Conservation (phyloP, 2,888 invertebrate genomes). For the Dynastes tityus region DNA sequence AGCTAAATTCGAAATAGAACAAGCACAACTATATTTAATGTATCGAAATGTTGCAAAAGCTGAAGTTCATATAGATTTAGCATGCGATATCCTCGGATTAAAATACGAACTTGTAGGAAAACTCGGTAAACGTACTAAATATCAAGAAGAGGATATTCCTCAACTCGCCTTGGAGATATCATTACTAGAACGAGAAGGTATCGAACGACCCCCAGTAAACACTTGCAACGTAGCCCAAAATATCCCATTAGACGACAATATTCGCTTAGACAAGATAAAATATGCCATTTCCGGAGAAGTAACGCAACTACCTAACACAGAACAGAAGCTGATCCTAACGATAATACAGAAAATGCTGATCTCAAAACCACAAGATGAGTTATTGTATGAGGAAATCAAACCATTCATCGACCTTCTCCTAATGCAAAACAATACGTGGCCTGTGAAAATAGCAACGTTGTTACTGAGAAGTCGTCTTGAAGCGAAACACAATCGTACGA, state of each 20-base stretch:
- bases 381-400: conserved; percentile 86
- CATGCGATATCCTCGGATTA: conserved; percentile 78
- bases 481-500: conserved; percentile 82
- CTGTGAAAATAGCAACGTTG: conserved; percentile 83
- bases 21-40: conserved; percentile 79
- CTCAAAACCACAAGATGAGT: conserved; percentile 85
- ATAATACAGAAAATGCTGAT: conserved; percentile 82
- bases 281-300: conserved; percentile 75
- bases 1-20: conserved; percentile 74
- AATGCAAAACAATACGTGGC: conserved; percentile 82
- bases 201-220: conserved; percentile 70
- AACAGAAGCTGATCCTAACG: conserved; percentile 86
- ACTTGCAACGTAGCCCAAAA: conserved; percentile 78
- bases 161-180: conserved; percentile 85
- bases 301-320: conserved; percentile 77
- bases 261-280: conserved; percentile 84
- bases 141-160: conserved; percentile 86
- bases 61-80: conserved; percentile 78
- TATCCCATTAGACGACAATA: conserved; percentile 87
- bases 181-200: conserved; percentile 68
- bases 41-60: conserved; percentile 83
- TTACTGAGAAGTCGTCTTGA: conserved; percentile 86
- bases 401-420: conserved; percentile 81
- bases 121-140: conserved; percentile 92
- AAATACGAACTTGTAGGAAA: conserved; percentile 82